These are phyloP conservation scores for Misgurnus mizolepis DNA, from an alignment of 2,113 vertebrate species.

Conservation along the genomic window DNA sequence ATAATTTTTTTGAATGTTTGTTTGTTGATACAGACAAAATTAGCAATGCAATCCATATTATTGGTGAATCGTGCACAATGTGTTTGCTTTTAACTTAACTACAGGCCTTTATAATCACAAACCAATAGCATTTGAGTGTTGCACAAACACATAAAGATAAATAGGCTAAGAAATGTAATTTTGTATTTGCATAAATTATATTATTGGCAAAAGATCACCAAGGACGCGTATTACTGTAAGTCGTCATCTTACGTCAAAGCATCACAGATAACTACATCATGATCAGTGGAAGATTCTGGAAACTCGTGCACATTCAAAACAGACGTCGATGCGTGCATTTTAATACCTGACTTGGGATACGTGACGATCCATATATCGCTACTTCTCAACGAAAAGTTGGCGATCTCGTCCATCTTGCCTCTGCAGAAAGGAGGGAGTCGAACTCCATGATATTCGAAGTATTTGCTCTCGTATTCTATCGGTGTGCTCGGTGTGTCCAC, in stretches of 20 bases:
- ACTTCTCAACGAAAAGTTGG: conserved; percentile 89
- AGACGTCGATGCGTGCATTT: not conserved
- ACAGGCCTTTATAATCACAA: too few relatives aligned
- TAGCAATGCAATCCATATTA: not conserved
- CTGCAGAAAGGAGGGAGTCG: conserved; percentile 96
- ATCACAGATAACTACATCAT: not conserved
- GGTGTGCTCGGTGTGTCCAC: conserved; percentile 95
- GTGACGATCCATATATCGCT: conserved; percentile 98
- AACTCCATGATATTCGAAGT: conserved; percentile 95
- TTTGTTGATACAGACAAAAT: not conserved
- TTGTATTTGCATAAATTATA: not conserved
- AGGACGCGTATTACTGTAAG: not conserved
- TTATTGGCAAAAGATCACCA: not conserved
- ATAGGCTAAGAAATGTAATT: not conserved
- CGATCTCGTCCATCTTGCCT: conserved; percentile 97
- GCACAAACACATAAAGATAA: not conserved
- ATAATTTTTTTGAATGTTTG: not conserved
- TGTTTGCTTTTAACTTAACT: too few relatives aligned
- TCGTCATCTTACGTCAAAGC: not conserved
- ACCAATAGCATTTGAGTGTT: too few relatives aligned
- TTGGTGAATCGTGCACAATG: not conserved
- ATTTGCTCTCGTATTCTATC: conserved; percentile 97
- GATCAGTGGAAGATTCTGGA: too few relatives aligned
- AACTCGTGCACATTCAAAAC: not conserved
- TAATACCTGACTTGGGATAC: conserved; percentile 94